phyloP scores from a whole-genome alignment of 2,797 vertebrate species.

The Notamacropus eugenii region DNA sequence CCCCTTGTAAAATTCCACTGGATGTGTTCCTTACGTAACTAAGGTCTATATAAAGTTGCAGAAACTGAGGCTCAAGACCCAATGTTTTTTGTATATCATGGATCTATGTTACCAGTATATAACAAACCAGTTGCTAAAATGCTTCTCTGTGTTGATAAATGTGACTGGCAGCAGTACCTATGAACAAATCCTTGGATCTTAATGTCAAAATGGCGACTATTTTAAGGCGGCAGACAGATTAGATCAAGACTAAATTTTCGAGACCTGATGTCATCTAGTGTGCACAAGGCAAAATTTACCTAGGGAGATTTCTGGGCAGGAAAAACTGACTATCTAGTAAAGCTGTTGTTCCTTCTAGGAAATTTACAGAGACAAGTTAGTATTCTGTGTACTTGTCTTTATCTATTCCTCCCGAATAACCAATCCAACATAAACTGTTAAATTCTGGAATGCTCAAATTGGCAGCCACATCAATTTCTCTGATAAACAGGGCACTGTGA shows the following conservation, averaged over 20 bases:
- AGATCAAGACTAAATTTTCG: not conserved
- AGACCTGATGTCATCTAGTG: not conserved
- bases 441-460: not conserved
- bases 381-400: not conserved
- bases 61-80: not conserved
- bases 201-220: not conserved
- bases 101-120: not conserved
- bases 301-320: not conserved
- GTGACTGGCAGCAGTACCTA: not conserved
- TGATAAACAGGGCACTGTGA: not conserved
- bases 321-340: not conserved
- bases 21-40: not conserved
- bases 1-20: not conserved
- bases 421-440: not conserved
- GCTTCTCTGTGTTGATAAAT: not conserved
- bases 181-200: not conserved
- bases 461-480: not conserved
- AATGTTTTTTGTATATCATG: not conserved
- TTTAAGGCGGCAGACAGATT: not conserved
- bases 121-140: not conserved
- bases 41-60: not conserved
- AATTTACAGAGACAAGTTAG: not conserved
- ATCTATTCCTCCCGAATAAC: not conserved
- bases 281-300: not conserved
- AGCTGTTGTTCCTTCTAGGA: not conserved